Percentiles rank a stretch among this genome's conserved stretches.
Conservation (phyloP, 2,797 vertebrate genomes). For the Tapirus indicus region DNA sequence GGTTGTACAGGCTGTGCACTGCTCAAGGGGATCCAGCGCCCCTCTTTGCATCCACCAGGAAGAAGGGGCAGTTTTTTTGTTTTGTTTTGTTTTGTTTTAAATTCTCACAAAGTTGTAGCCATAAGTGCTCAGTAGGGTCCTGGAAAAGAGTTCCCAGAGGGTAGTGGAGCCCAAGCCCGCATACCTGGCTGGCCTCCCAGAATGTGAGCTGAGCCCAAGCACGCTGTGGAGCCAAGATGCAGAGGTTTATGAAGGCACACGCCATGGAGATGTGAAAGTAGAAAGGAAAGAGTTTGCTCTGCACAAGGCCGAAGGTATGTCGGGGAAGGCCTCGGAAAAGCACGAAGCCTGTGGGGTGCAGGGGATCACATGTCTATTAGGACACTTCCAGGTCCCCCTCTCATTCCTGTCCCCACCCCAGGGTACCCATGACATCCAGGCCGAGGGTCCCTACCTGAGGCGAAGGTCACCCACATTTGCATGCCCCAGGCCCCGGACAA, state of each 20-base stretch:
- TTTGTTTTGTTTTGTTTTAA: not conserved
- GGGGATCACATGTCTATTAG: not conserved
- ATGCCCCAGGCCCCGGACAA: conserved; percentile 94
- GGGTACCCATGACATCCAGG: not conserved
- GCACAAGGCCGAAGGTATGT: conserved; percentile 94
- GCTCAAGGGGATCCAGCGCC: not conserved
- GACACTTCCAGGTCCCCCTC: not conserved
- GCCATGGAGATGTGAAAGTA: conserved; percentile 92
- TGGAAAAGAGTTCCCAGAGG: not conserved
- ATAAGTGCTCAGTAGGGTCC: not conserved
- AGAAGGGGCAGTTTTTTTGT: not conserved
- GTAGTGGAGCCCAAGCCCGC: not conserved
- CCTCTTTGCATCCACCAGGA: not conserved
- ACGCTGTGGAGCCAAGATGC: conserved; percentile 90
- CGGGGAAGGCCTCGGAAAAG: conserved; percentile 89
- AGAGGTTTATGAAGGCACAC: conserved; percentile 89
- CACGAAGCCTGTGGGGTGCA: conserved; percentile 89
- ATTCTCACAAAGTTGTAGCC: not conserved
- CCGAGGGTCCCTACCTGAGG: conserved; percentile 89
- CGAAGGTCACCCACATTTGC: conserved; percentile 95
- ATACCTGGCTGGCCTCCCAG: conserved; percentile 92
- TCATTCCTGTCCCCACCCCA: not conserved
- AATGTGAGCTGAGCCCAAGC: conserved; percentile 90
- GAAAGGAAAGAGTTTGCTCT: conserved; percentile 94
- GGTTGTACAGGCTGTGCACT: not conserved